phyloP scores from a whole-genome alignment of 2,113 vertebrate species.

The Symphodus melops region DNA sequence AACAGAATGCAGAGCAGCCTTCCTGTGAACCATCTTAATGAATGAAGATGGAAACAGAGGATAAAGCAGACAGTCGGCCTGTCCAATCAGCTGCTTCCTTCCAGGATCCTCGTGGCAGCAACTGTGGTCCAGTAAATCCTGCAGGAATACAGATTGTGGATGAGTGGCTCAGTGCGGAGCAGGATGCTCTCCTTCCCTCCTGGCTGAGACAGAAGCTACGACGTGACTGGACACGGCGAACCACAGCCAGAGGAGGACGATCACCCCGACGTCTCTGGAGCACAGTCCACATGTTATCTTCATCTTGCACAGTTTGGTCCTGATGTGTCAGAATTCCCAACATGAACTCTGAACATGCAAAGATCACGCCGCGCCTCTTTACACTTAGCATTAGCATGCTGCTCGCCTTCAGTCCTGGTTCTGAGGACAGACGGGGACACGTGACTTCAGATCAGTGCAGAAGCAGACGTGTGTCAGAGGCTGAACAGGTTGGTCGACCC shows the following conservation, averaged over 20 bases:
- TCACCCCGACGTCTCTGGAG: neutral
- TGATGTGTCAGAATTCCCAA: too few species aligned
- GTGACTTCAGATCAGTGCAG: too few species aligned
- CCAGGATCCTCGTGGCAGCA: neutral
- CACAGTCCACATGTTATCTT: too few species aligned
- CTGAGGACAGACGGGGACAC: too few species aligned
- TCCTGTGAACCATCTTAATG: neutral
- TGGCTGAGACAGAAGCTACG: neutral
- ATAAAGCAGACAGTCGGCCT: neutral
- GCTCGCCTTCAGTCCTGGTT: too few species aligned
- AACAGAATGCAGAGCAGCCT: too few species aligned
- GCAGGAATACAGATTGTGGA: neutral
- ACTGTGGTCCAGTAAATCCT: neutral
- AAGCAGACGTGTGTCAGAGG: too few species aligned
- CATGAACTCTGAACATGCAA: too few species aligned
- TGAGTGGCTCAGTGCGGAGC: neutral
- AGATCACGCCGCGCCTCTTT: too few species aligned
- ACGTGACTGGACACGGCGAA: neutral
- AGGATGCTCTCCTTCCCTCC: neutral
- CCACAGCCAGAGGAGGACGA: constrained; percentile 17
- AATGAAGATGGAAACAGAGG: neutral
- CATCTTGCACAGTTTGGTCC: too few species aligned
- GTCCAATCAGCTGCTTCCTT: neutral
- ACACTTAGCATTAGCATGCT: too few species aligned
- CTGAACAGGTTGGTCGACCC: too few species aligned